Evolutionary conservation across 2,888 invertebrate genomes (phyloP).

Genomic region (Tenthredo livida): DNA sequence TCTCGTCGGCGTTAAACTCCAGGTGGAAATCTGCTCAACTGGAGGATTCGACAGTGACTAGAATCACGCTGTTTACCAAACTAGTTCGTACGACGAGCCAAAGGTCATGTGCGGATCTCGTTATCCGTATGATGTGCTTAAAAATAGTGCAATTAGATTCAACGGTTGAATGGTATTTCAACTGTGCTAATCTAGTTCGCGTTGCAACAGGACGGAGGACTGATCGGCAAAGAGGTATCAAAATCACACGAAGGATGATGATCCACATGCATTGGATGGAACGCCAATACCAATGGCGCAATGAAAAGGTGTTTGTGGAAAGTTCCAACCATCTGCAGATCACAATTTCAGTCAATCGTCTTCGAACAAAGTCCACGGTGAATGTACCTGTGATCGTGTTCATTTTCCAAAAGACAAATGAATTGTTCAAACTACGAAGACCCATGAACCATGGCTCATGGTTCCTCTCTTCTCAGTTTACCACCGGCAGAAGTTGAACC

Average conservation of each 20-base stretch:
- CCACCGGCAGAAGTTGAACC: background rate
- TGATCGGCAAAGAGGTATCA: too few relatives aligned
- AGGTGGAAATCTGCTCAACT: background rate
- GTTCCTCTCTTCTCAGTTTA: background rate
- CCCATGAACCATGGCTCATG: background rate
- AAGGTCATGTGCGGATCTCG: too few relatives aligned
- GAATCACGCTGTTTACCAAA: background rate
- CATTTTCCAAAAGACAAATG: background rate
- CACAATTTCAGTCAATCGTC: background rate
- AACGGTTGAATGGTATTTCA: background rate
- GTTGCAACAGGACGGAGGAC: background rate
- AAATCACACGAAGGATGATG: too few relatives aligned
- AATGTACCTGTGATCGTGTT: too few relatives aligned
- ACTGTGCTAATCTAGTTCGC: background rate
- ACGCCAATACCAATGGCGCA: too few relatives aligned
- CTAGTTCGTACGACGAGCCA: background rate
- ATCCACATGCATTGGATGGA: too few relatives aligned
- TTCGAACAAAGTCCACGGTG: too few relatives aligned
- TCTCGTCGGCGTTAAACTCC: background rate
- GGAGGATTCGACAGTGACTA: background rate
- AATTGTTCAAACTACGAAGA: background rate
- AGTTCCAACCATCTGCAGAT: background rate
- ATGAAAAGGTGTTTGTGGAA: background rate
- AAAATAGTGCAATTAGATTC: background rate
- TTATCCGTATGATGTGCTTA: background rate